Evolutionary conservation across 2,888 invertebrate species (phyloP).

Genomic region (Rhingia rostrata): DNA sequence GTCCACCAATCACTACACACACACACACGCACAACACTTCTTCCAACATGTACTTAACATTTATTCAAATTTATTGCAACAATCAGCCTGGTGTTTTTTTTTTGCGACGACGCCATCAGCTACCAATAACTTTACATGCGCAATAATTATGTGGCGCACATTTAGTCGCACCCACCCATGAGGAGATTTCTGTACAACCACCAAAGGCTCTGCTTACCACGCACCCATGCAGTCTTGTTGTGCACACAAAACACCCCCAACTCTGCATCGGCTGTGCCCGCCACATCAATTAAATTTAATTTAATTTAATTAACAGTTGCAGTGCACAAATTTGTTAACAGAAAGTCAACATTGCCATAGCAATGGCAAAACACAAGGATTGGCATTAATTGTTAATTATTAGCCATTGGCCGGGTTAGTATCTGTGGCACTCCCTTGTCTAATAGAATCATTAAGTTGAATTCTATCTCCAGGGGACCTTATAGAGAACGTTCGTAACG

Average conservation of each 20-base stretch:
- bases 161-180: slow-evolving; percentile 60
- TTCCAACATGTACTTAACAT: neutral
- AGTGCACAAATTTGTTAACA: slow-evolving; percentile 67
- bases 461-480: slow-evolving; percentile 20
- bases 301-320: slow-evolving; percentile 65
- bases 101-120: slow-evolving; percentile 33
- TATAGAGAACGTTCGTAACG: neutral
- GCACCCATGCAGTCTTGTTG: slow-evolving; percentile 8
- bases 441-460: slow-evolving; percentile 61
- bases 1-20: slow-evolving; percentile 2
- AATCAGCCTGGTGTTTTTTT: slow-evolving; percentile 12
- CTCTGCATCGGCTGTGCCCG: neutral
- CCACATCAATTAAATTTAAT: slow-evolving; percentile 63
- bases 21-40: neutral
- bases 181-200: slow-evolving; percentile 35
- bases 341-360: slow-evolving; percentile 60
- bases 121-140: slow-evolving; percentile 41
- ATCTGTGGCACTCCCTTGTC: slow-evolving; percentile 56
- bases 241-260: slow-evolving; percentile 34
- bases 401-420: slow-evolving; percentile 35
- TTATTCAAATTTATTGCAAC: slow-evolving; percentile 45
- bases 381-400: slow-evolving; percentile 67
- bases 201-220: slow-evolving; percentile 19
- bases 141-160: slow-evolving; percentile 48
- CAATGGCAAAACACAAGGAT: slow-evolving; percentile 46